These are phyloP conservation scores for Brachionus sp. DNA, from an alignment of 1,140 invertebrate genomes.

Conservation along the genomic window DNA sequence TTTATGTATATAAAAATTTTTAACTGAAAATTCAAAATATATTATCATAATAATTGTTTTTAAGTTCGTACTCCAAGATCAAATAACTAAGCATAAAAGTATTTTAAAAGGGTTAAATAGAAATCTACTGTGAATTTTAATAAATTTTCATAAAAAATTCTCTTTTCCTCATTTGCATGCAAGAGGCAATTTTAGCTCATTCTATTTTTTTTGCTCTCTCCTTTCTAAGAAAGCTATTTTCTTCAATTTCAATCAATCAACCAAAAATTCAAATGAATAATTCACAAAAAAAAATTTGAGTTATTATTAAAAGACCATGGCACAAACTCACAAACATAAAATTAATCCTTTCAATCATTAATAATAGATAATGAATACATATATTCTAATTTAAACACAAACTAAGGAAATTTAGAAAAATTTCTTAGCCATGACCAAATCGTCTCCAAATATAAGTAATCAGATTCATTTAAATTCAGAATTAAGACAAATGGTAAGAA, in stretches of 20 bases:
- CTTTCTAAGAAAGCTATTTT: not conserved
- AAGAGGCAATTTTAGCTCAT: not conserved
- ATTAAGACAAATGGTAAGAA: conserved; percentile 40
- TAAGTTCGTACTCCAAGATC: not conserved
- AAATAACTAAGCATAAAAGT: not conserved
- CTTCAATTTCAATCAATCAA: not conserved
- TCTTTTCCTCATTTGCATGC: not conserved
- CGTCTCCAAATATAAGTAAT: conserved; percentile 30
- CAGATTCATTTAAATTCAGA: conserved; percentile 37
- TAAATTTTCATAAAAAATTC: not conserved
- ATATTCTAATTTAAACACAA: conserved; percentile 10
- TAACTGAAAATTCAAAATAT: not conserved
- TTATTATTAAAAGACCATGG: conserved; percentile 27
- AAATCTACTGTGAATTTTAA: not conserved
- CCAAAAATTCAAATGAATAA: not conserved
- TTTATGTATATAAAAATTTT: not conserved
- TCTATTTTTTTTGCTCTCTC: not conserved
- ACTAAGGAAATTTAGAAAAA: conserved; percentile 9
- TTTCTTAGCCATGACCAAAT: conserved; percentile 40
- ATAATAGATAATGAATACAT: not conserved
- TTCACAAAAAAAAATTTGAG: not conserved
- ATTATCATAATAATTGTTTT: not conserved
- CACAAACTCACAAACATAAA: not conserved
- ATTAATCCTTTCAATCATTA: conserved; percentile 4
- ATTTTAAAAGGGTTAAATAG: not conserved